Evolutionary conservation across 2,797 vertebrate species (phyloP).

Genomic region (Molossus molossus): DNA sequence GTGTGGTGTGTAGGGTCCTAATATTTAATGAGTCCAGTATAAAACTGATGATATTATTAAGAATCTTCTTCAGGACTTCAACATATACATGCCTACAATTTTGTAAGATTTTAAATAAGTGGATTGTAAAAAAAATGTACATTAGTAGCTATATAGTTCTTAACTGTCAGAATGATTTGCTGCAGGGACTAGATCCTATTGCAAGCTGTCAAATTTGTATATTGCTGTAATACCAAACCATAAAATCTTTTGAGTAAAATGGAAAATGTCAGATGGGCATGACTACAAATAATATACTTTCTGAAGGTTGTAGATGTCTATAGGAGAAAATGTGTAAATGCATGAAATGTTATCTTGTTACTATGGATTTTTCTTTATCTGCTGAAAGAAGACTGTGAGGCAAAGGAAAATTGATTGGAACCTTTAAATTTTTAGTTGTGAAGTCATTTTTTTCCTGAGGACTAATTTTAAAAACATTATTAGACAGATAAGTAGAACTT

Average conservation of each 20-base stretch:
- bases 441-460: constrained; percentile 33
- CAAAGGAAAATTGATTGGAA: constrained; percentile 67
- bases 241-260: constrained; percentile 82
- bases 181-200: constrained; percentile 82
- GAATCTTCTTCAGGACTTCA: constrained; percentile 53
- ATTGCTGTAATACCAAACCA: constrained; percentile 78
- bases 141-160: constrained; percentile 73
- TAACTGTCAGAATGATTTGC: constrained; percentile 86
- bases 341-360: constrained; percentile 80
- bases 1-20: not conserved
- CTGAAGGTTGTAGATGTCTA: constrained; percentile 75
- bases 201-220: constrained; percentile 86
- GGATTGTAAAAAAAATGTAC: constrained; percentile 72
- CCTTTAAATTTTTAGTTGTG: constrained; percentile 68
- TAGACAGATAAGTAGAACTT: constrained; percentile 58
- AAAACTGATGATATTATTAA: constrained; percentile 68
- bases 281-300: constrained; percentile 84
- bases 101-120: constrained; percentile 76
- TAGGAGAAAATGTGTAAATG: constrained; percentile 80
- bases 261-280: constrained; percentile 81
- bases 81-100: not conserved
- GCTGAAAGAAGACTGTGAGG: constrained; percentile 49
- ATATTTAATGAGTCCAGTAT: constrained; percentile 51
- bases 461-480: constrained; percentile 72
- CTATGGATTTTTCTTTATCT: constrained; percentile 78